Conservation (phyloP, 2,888 invertebrate genomes). For the Oligia latruncula region DNA sequence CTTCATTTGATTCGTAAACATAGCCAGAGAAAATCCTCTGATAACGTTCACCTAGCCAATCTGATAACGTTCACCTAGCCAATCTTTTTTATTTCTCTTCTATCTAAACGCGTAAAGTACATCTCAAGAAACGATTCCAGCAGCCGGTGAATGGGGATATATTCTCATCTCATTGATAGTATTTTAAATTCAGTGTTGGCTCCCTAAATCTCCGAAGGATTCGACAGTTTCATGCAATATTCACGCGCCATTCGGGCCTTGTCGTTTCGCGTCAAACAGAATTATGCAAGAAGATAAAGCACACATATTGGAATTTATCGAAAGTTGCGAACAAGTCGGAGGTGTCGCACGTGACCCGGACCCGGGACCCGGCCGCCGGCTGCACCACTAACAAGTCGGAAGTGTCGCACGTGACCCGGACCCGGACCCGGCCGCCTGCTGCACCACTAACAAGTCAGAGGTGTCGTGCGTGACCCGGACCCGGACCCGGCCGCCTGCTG, state of each 20-base stretch:
- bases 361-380: not conserved
- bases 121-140: conserved; percentile 46
- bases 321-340: conserved; percentile 62
- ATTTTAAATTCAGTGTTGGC: conserved; percentile 68
- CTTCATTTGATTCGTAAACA: conserved; percentile 6
- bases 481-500: too few species aligned
- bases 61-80: not conserved
- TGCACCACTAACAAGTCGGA: too few species aligned
- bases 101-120: conserved; percentile 28
- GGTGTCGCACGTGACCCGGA: conserved; percentile 10
- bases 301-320: conserved; percentile 66
- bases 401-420: too few species aligned
- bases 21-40: not conserved
- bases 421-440: too few species aligned
- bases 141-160: conserved; percentile 62
- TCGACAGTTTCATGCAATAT: conserved; percentile 69
- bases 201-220: conserved; percentile 67
- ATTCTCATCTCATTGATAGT: conserved; percentile 66
- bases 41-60: not conserved
- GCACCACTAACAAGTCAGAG: too few species aligned
- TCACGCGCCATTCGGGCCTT: conserved; percentile 64
- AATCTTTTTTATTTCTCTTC: conserved; percentile 10
- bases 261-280: conserved; percentile 64
- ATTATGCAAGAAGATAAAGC: conserved; percentile 65
- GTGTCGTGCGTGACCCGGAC: too few species aligned